Evolutionary conservation across 2,113 vertebrate genomes (phyloP).

Genomic region (Pampusana beccarii): DNA sequence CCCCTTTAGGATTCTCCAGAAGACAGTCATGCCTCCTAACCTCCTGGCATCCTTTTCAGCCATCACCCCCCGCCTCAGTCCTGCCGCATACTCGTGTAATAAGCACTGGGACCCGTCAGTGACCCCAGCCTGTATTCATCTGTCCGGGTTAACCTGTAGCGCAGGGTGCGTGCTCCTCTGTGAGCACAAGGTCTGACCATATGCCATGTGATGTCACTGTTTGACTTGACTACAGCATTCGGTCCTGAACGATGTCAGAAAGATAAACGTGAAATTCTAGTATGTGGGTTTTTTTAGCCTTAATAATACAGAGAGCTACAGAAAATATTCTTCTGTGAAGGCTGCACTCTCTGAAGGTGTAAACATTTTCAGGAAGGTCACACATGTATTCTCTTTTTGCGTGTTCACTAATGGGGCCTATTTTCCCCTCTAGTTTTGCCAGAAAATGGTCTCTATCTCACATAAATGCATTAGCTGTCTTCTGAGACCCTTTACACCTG

Average conservation of each 20-base stretch:
- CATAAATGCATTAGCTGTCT: not conserved
- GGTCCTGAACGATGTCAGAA: not conserved
- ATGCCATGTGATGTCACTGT: not conserved
- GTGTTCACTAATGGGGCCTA: not conserved
- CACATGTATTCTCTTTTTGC: not conserved
- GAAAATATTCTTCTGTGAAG: not conserved
- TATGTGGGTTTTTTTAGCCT: not conserved
- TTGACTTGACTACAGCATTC: not conserved
- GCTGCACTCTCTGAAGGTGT: not conserved
- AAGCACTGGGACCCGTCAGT: not conserved
- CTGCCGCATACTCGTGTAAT: rapidly evolving
- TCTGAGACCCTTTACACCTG: not conserved
- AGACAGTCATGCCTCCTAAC: not conserved
- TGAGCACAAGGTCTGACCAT: not conserved
- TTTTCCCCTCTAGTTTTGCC: not conserved
- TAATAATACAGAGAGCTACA: not conserved
- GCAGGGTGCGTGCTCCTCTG: not conserved
- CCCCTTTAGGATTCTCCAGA: not conserved
- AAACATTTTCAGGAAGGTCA: not conserved
- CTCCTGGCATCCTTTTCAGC: not conserved
- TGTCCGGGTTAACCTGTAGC: not conserved
- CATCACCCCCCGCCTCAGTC: not conserved
- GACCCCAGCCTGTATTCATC: not conserved
- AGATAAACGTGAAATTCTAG: not conserved
- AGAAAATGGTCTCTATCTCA: not conserved